Base-by-base conservation (phyloP, 2,888 invertebrate genomes). In the Augiades crinisus region DNA sequence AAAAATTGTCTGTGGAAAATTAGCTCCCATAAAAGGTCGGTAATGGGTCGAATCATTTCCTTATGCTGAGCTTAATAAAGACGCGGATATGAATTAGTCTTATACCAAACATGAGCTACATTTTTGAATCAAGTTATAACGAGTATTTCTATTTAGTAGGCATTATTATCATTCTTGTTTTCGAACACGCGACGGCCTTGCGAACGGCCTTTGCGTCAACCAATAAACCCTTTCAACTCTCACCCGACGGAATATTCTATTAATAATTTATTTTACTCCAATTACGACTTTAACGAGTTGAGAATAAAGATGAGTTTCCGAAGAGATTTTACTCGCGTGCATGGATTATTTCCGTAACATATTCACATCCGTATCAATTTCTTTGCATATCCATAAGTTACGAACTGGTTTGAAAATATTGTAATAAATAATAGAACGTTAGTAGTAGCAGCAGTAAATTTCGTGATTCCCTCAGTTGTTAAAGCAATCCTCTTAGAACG, bases 201-300 rank as follows among this genome's bases (percentile, higher is more conserved):
- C 64, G 10, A 61, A 63, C 73, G 75, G 65, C 82, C 83, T 83
- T 72, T 73, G 60, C 64, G 64, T 68, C 70, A 70, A 63, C 59
- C 49, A 55, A 58, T 61, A 64, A 70, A 72, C 70, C 67, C 72
- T 71, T 72, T 68, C 63, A 67, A 78, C 77, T 78, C 72, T 79
- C 75, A 70, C 76, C 58, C 51, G 44, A 27, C 1, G 16, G n/a
- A 41, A 40, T 40, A 14, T 7, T 41, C 27, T 30, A 30, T 17
- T 41, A 30, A 8, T 22, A 24, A 1, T 27, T 6, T 19, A n/a
- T 19, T 17, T 40, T 5, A 40, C 13, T 13, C 3, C 4, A 38
- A 37, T 10, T 38, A 22, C 22, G n/a, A 3, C 8, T 22, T 12
- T 38, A 38, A n/a, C n/a, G 8, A 14, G 8, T 12, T 13, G n/a